Conservation (phyloP, 2,888 invertebrate species). For the Spodoptera exigua region DNA sequence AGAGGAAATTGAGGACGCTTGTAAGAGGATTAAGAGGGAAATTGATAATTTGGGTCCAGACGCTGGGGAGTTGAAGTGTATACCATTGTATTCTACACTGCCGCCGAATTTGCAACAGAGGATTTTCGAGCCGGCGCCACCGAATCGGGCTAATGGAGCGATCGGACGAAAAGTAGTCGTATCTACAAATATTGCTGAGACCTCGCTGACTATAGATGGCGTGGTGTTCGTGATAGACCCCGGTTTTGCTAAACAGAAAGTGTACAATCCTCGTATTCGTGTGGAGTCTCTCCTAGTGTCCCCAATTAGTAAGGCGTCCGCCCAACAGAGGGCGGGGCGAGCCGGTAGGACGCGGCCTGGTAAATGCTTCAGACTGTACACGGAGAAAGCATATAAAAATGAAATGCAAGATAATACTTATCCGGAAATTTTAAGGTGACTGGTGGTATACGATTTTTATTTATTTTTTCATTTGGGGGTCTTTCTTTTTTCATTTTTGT, state of each 20-base stretch:
- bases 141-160: constrained; percentile 95
- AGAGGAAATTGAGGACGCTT: constrained; percentile 99
- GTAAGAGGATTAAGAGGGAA: constrained; percentile 98
- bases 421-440: constrained; percentile 94
- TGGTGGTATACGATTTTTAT: constrained; percentile 53
- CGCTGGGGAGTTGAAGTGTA: constrained; percentile 99
- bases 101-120: constrained; percentile 99
- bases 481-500: neutral
- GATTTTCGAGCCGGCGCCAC: constrained; percentile 99
- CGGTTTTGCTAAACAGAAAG: constrained; percentile 99
- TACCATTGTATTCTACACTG: constrained; percentile 99
- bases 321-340: constrained; percentile 99
- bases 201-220: constrained; percentile 99
- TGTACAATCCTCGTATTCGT: constrained; percentile 95
- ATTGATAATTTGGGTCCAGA: constrained; percentile 98
- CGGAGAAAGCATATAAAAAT: constrained; percentile 96
- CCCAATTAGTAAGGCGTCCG: constrained; percentile 99
- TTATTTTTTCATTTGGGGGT: constrained; percentile 17
- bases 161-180: constrained; percentile 98
- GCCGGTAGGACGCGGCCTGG: constrained; percentile 99
- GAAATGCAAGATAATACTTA: constrained; percentile 99
- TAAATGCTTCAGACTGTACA: constrained; percentile 98
- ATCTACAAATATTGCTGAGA: constrained; percentile 99
- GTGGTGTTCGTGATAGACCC: constrained; percentile 99
- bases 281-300: constrained; percentile 99